Percentiles rank a stretch among this genome's conserved stretches.
These are phyloP conservation scores for Philereme transversata DNA, from an alignment of 2,888 invertebrate genomes.

Conservation along the genomic window DNA sequence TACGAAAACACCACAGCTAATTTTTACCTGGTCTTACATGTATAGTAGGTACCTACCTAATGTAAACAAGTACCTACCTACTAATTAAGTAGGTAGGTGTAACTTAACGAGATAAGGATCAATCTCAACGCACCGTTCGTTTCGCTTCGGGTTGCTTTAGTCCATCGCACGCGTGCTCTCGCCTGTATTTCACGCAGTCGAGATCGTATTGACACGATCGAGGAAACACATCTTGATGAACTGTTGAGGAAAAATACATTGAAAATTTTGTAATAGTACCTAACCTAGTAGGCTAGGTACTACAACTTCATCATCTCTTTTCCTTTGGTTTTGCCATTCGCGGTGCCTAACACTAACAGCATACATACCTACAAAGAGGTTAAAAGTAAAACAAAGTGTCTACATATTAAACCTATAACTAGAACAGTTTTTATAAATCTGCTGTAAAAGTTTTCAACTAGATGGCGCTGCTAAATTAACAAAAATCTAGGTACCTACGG, in stretches of 20 bases:
- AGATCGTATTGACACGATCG: slow-evolving; percentile 83
- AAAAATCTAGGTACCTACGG: too few species aligned
- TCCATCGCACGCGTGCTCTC: slow-evolving; percentile 64
- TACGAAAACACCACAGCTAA: slow-evolving; percentile 12
- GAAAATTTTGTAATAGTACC: too few species aligned
- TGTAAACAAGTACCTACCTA: neutral
- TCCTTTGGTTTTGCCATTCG: too few species aligned
- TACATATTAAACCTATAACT: too few species aligned
- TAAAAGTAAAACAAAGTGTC: too few species aligned
- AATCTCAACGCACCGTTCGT: slow-evolving; percentile 33
- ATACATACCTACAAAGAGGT: too few species aligned
- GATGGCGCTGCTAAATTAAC: too few species aligned
- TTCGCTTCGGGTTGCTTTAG: slow-evolving; percentile 41
- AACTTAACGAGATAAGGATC: neutral
- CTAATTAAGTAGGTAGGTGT: neutral
- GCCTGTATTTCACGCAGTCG: slow-evolving; percentile 76
- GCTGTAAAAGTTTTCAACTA: too few species aligned
- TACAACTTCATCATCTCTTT: too few species aligned
- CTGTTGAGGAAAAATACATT: slow-evolving; percentile 42
- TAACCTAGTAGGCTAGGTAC: too few species aligned
- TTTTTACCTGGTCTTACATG: neutral
- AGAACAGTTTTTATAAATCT: too few species aligned
- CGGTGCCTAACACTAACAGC: too few species aligned
- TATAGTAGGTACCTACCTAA: neutral
- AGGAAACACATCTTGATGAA: slow-evolving; percentile 76